Evolutionary conservation across 2,797 vertebrate genomes (phyloP), one percentile per base, ranked within the genome.

Genomic region (Peromyscus eremicus): DNA sequence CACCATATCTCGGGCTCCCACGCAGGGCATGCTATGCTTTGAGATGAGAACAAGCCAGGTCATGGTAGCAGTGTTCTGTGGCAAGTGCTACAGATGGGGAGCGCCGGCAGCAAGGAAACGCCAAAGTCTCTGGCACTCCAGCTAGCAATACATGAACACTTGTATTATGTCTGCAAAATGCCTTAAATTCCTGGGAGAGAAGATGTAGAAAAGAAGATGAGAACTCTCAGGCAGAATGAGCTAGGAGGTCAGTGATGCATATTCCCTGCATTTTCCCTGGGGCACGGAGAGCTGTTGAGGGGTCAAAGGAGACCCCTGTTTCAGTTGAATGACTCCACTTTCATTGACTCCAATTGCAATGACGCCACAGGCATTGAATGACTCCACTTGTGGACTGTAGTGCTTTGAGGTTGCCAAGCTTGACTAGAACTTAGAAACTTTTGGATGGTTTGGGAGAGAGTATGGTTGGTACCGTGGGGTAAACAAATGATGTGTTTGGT

Each of bases 151-250:
- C 77, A 84, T 34, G 43, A 40, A 91, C 27, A 7, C 57, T 73
- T 76, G 70, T 62, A 16, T 81, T 89, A 71, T 29, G 37, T 89
- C 64, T 89, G 82, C 70, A 80, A 89, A 94, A 55, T 94, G 92
- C 62, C 90, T 96, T 90, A 64, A 25, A 37, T 97, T 97, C 92
- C 68, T 86, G 73, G 52, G 73, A 83, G 84, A 82, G 40, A 87
- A 91, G 46, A 43, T 71, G 46, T 32, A 71, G 81, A 82, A 57
- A 49, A 77, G 70, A 97, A 91, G 73, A 85, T 73, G 68, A 75
- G 81, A 75, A 13, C 32, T 55, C 82, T 82, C 43, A 52, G 29
- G 25, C 66, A n/a, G 16, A 73, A 89, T 68, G 52, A 70, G 94
- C 73, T 55, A 89, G 64, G 16, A 75, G 60, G 73, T 83, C 88